Evolutionary conservation across 2,113 vertebrate genomes (phyloP).

Genomic region (Lepidothrix coronata): DNA sequence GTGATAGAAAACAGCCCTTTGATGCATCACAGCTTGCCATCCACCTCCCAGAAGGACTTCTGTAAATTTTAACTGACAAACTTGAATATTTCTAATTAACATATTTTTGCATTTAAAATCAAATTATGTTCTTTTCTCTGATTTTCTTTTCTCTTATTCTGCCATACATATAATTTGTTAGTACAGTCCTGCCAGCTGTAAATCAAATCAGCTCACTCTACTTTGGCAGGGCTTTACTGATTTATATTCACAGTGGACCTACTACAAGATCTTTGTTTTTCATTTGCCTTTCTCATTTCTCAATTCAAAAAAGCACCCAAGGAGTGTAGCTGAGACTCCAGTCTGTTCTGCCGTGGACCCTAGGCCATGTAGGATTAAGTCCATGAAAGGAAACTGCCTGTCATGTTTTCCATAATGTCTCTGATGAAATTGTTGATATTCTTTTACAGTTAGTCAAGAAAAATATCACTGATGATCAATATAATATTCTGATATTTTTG

Average conservation of each 20-base stretch:
- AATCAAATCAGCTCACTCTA: background rate
- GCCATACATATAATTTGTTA: background rate
- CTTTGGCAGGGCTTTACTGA: background rate
- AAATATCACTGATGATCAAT: background rate
- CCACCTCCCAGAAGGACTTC: background rate
- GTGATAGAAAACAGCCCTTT: slow-evolving; percentile 16
- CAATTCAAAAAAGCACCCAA: background rate
- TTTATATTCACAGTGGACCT: background rate
- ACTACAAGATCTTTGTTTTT: background rate
- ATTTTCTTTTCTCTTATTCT: background rate
- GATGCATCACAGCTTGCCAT: background rate
- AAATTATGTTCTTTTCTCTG: background rate
- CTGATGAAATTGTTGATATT: background rate
- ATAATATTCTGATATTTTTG: slow-evolving; percentile 7
- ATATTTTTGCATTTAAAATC: background rate
- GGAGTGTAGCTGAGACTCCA: background rate
- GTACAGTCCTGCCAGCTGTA: background rate
- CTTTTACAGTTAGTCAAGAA: background rate
- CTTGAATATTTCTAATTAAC: background rate
- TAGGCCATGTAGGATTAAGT: background rate
- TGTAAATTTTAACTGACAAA: background rate
- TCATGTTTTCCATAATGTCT: background rate
- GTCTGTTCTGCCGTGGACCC: background rate
- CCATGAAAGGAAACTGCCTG: background rate
- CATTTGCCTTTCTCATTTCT: background rate